phyloP scores from a whole-genome alignment of 2,888 invertebrate species.

The Aphodius granarius region DNA sequence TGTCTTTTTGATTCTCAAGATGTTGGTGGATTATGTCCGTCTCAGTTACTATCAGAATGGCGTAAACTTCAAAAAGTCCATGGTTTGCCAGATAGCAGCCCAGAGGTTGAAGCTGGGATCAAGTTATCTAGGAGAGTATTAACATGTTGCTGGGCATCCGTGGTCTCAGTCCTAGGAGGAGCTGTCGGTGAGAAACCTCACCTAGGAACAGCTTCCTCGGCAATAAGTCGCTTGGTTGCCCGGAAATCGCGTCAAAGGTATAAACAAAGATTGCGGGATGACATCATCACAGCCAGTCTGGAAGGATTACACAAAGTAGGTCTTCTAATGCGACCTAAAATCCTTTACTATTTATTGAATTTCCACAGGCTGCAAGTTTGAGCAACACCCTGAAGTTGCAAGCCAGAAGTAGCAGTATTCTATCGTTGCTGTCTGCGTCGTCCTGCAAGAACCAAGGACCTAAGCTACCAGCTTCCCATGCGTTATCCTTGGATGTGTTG shows the following conservation, averaged over 20 bases:
- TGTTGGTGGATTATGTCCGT: slow-evolving; percentile 80
- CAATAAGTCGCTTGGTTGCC: slow-evolving; percentile 61
- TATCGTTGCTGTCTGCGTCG: slow-evolving; percentile 83
- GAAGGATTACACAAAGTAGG: slow-evolving; percentile 84
- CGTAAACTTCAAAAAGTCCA: slow-evolving; percentile 79
- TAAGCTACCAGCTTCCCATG: slow-evolving; percentile 84
- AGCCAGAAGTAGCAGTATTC: slow-evolving; percentile 86
- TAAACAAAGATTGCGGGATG: slow-evolving; percentile 69
- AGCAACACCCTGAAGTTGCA: slow-evolving; percentile 88
- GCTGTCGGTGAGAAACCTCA: slow-evolving; percentile 63
- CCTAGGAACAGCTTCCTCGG: slow-evolving; percentile 52
- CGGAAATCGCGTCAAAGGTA: slow-evolving; percentile 58
- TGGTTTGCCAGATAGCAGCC: slow-evolving; percentile 66
- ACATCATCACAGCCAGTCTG: slow-evolving; percentile 79
- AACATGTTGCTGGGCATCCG: slow-evolving; percentile 90
- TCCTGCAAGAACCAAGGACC: slow-evolving; percentile 83
- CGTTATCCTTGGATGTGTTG: slow-evolving; percentile 89
- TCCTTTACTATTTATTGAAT: not conserved
- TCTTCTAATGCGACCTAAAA: not conserved
- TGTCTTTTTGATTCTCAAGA: slow-evolving; percentile 60
- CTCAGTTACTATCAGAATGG: slow-evolving; percentile 86
- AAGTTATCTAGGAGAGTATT: slow-evolving; percentile 77
- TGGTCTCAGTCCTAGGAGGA: slow-evolving; percentile 84
- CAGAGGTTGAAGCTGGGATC: slow-evolving; percentile 77
- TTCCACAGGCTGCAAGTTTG: slow-evolving; percentile 75